Base-by-base conservation (phyloP, 1,140 invertebrate genomes). In the Hyphantria cunea region DNA sequence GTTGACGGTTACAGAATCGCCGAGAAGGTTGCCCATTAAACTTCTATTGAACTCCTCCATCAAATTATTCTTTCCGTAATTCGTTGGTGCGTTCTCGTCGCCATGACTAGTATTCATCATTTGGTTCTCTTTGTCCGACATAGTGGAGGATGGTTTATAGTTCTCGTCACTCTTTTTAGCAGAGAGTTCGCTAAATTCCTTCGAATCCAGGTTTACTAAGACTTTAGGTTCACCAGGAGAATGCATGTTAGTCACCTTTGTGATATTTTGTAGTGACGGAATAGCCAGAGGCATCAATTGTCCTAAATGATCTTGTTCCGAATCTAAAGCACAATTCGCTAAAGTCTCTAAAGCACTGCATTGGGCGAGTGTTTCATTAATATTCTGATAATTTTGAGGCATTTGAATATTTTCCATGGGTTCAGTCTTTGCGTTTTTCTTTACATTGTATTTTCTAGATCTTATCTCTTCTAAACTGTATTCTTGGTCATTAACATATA, bases 381-480 rank as follows among this genome's bases (percentile, higher is more conserved):
- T 82, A 68, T 82, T 84, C 54, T 76, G 76, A 74, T 71, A 76
- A 48, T 67, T 77, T 60, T 76, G 73, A 54, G 68, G 72, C 44
- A 65, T 62, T 41, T 80, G 63, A 53, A 66, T 58, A 44, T 53
- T 64, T 67, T 80, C 74, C 60, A 66, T 44, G 55, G 66, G 70
- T 74, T 78, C 79, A 67, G 70, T 66, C 70, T 84, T 84, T 9
- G 44, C 52, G 66, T 72, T 72, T 58, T 68, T 83, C 74, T 82
- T 65, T 75, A 87, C 62, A 66, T 84, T 82, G 62, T 86, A 89
- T 73, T 85, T 91, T 79, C 88, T 83, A 54, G 93, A 91, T 77
- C 91, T 91, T 58, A 95, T 93, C 90, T 95, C 93, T 84, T 95
- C 94, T 86, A 94, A 92, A 82, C 94, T 94, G 75, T 87, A 92